Conservation (phyloP, 1,140 invertebrate species). For the Camponotus pennsylvanicus region DNA sequence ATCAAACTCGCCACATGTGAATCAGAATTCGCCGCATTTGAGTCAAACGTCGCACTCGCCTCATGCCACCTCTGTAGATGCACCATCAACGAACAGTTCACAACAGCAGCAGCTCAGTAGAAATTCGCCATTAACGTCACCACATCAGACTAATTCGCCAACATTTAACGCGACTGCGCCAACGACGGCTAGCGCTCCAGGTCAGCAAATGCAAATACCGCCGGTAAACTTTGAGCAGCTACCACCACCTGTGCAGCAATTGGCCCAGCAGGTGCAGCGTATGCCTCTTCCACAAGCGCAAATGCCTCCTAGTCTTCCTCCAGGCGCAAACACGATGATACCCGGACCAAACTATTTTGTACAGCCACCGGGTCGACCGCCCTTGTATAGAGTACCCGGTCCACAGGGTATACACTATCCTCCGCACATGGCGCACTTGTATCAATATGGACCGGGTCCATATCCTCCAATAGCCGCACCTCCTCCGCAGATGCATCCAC, state of each 20-base stretch:
- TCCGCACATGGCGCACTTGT: constrained; percentile 78
- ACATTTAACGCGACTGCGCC: constrained; percentile 70
- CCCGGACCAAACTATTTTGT: constrained; percentile 81
- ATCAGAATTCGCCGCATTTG: constrained; percentile 72
- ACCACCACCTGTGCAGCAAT: constrained; percentile 85
- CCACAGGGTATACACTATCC: constrained; percentile 82
- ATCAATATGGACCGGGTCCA: constrained; percentile 77
- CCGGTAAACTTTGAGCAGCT: constrained; percentile 84
- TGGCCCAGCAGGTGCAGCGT: constrained; percentile 86
- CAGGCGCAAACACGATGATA: constrained; percentile 82
- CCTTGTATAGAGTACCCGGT: constrained; percentile 81
- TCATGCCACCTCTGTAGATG: constrained; percentile 33
- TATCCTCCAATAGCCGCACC: constrained; percentile 79
- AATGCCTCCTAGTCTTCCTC: constrained; percentile 79
- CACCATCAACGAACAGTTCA: constrained; percentile 64
- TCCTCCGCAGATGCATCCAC: constrained; percentile 85
- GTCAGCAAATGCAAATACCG: constrained; percentile 76
- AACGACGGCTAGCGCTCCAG: neutral
- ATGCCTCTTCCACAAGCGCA: constrained; percentile 84
- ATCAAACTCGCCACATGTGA: constrained; percentile 77
- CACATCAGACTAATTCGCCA: constrained; percentile 80
- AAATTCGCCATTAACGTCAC: constrained; percentile 77
- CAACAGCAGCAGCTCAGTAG: constrained; percentile 69
- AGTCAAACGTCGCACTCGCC: constrained; percentile 74
- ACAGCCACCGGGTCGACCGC: constrained; percentile 80